phyloP scores from a whole-genome alignment of 2,113 vertebrate species.

The Bagarius yarrelli region DNA sequence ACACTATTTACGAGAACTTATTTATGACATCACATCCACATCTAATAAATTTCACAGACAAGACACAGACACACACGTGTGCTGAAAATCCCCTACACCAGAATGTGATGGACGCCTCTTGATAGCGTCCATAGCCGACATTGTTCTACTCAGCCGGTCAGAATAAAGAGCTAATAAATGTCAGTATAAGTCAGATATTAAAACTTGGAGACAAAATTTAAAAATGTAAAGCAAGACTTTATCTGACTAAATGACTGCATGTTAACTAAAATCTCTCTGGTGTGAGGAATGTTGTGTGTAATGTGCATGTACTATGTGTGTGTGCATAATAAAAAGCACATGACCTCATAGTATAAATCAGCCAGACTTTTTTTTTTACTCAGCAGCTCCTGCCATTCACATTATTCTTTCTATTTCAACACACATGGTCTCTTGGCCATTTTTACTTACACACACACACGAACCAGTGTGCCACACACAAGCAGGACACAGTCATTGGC shows the following conservation, averaged over 20 bases:
- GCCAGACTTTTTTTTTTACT: constrained; percentile 41
- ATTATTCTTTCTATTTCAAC: constrained; percentile 27
- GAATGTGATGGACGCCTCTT: too few relatives aligned
- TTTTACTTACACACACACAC: not conserved
- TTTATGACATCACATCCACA: too few relatives aligned
- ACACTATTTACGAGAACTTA: too few relatives aligned
- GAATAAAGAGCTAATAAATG: too few relatives aligned
- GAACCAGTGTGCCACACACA: not conserved
- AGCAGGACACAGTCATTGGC: not conserved
- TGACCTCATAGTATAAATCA: constrained; percentile 44
- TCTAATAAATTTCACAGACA: too few relatives aligned
- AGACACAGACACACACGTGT: too few relatives aligned
- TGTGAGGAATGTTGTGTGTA: constrained; percentile 44
- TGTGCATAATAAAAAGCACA: constrained; percentile 49
- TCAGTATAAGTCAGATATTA: too few relatives aligned
- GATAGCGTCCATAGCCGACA: too few relatives aligned
- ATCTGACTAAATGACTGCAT: constrained; percentile 25
- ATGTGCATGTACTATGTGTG: constrained; percentile 19
- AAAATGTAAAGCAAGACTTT: constrained; percentile 12
- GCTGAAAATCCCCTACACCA: too few relatives aligned
- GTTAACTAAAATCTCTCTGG: constrained; percentile 40
- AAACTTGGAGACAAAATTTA: not conserved
- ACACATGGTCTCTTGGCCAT: not conserved
- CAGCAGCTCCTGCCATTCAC: constrained; percentile 41
- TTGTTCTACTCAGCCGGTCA: too few relatives aligned